phyloP scores from a whole-genome alignment of 1,140 invertebrate species.

The Acromyrmex heyeri region DNA sequence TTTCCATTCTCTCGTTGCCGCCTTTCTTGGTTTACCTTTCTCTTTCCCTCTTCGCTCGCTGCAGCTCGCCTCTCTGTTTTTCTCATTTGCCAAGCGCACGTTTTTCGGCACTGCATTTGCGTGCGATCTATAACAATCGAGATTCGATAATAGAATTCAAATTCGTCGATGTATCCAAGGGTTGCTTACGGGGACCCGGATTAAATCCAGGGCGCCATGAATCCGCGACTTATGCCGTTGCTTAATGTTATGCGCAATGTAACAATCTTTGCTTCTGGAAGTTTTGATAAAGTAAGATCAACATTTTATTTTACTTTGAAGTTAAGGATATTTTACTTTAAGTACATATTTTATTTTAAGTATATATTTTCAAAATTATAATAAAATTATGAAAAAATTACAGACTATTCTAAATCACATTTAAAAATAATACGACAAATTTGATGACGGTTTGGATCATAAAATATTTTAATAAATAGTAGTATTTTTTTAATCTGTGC shows the following conservation, averaged over 20 bases:
- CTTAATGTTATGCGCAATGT: neutral
- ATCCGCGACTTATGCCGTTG: conserved; percentile 4
- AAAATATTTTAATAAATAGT: no score
- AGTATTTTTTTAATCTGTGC: no score
- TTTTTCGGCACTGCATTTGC: conserved; percentile 40
- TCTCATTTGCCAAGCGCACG: conserved; percentile 31
- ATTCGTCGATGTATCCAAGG: conserved; percentile 63
- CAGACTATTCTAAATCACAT: no score
- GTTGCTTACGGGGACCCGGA: conserved; percentile 37
- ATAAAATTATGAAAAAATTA: no score
- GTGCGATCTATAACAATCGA: conserved; percentile 75
- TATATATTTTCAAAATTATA: no score
- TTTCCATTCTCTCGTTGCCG: conserved; percentile 56
- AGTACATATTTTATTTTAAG: no score
- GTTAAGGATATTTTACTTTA: neutral
- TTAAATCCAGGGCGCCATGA: neutral
- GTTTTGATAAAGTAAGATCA: neutral
- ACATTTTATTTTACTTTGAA: neutral
- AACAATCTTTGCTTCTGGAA: conserved; percentile 6
- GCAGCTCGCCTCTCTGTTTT: conserved; percentile 20
- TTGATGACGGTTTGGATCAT: no score
- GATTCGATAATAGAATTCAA: conserved; percentile 67
- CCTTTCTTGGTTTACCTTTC: conserved; percentile 44
- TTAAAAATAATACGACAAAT: no score
- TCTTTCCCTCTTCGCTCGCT: conserved; percentile 33